These are phyloP conservation scores for Cotesia congregata DNA, from an alignment of 2,888 invertebrate species.

Conservation along the genomic window DNA sequence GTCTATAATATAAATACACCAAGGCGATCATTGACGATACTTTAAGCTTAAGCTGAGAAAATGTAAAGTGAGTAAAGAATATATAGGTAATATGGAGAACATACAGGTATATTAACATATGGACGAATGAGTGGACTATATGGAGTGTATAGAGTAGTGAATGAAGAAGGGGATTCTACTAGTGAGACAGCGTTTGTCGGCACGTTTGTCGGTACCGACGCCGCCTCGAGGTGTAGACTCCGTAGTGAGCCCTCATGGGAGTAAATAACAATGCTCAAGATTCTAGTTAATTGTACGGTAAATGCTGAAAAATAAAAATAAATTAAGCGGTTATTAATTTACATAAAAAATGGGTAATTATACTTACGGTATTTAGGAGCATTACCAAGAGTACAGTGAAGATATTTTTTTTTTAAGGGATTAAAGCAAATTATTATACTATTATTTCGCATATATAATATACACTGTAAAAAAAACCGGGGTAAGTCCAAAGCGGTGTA, in stretches of 20 bases:
- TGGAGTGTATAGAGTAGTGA: slow-evolving; percentile 45
- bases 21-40: slow-evolving; percentile 21
- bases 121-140: slow-evolving; percentile 40
- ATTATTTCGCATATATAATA: too few relatives aligned
- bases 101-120: slow-evolving; percentile 21
- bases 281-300: slow-evolving; percentile 22
- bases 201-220: slow-evolving; percentile 66
- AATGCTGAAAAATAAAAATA: slow-evolving; percentile 13
- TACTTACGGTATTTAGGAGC: slow-evolving; percentile 13
- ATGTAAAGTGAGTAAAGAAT: not conserved
- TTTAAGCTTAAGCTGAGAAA: slow-evolving; percentile 1
- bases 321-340: slow-evolving; percentile 11
- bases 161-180: slow-evolving; percentile 54
- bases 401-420: too few relatives aligned
- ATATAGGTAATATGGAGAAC: not conserved
- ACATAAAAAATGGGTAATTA: slow-evolving; percentile 33
- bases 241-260: slow-evolving; percentile 23
- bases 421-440: too few relatives aligned
- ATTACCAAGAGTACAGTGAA: not conserved
- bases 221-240: slow-evolving; percentile 58
- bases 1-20: slow-evolving; percentile 8
- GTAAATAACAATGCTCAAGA: slow-evolving; percentile 13
- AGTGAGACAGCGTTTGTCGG: slow-evolving; percentile 69
- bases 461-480: too few relatives aligned
- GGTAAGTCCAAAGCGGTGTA: too few relatives aligned